Evolutionary conservation across 2,888 invertebrate genomes (phyloP).

Genomic region (Scotopteryx bipunctaria): DNA sequence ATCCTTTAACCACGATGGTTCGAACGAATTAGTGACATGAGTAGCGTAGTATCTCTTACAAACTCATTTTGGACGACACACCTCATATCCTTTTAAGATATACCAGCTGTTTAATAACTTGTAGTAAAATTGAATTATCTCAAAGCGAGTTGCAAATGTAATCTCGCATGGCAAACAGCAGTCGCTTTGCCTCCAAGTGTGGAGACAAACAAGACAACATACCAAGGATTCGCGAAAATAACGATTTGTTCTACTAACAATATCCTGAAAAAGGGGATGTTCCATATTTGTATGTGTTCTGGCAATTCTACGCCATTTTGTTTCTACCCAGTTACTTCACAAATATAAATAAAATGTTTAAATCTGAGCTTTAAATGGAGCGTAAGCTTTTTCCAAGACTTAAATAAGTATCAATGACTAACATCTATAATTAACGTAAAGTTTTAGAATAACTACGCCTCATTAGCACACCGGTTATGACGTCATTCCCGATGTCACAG

Average conservation of each 20-base stretch:
- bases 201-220: slow-evolving; percentile 4
- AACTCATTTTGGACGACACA: too few relatives aligned
- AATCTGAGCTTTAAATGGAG: too few relatives aligned
- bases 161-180: slow-evolving; percentile 18
- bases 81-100: too few relatives aligned
- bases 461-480: slow-evolving; percentile 3
- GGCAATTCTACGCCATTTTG: too few relatives aligned
- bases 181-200: slow-evolving; percentile 8
- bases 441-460: not conserved
- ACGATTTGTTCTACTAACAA: slow-evolving; percentile 1
- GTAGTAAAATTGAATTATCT: too few relatives aligned
- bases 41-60: too few relatives aligned
- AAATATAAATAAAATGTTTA: too few relatives aligned
- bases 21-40: too few relatives aligned
- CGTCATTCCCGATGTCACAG: slow-evolving; percentile 25
- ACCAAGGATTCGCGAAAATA: not conserved
- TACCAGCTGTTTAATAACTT: too few relatives aligned
- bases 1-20: too few relatives aligned
- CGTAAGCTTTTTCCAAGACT: not conserved
- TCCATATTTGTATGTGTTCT: too few relatives aligned
- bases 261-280: not conserved
- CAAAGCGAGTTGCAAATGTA: slow-evolving; percentile 11
- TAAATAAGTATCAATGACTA: not conserved
- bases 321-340: too few relatives aligned
- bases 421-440: not conserved